Base-by-base conservation (phyloP, 2,797 vertebrate species). In the Dipus sagitta region DNA sequence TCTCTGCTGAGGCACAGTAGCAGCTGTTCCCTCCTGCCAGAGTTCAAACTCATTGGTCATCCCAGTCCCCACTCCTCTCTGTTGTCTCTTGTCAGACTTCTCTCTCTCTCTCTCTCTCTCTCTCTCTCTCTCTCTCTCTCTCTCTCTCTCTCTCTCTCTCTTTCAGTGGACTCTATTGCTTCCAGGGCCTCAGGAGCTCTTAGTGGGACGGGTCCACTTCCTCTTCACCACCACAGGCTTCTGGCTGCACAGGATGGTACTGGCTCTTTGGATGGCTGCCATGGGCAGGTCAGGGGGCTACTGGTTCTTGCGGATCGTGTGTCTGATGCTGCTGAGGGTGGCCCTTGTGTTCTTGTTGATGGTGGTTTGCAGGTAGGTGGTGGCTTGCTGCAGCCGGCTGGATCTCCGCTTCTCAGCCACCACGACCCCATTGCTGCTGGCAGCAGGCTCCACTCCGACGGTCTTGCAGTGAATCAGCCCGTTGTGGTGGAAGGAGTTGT, bases 211-310 rank as follows among this genome's bases (percentile, higher is more conserved):
- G 93, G 99, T 97, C 72, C 99, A 98, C 98, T 99, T 99, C 98
- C 99, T 99, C 96, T 99, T 99, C 64, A 99, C 98, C 97, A 99
- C 98, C 95, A 99, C 99, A 2, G 99, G 99, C 98, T 99, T 99
- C 98, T 99, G 99, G 97, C 99, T 99, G 96, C 98, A 99, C 98
- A 99, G 98, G 96, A 99, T 99, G 96, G 99, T 99, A 0, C 99
- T 99, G 93, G 99, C 99, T 91, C 99, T 99, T 94, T 99, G 99
- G 96, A 99, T 98, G 99, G 99, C 99, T 26, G 99, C 99, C 99
- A 99, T 99, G 94, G 99, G 98, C 95, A 99, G 98, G 80, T 99
- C 99, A 12, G 98, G 99, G 94, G 99, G 99, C 98, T 99, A 99
- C 14, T 98, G 99, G 96, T 99, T 99, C 98, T 99, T 99, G 95